Evolutionary conservation across 2,797 vertebrate species (phyloP).

Genomic region (Diplodus sargus): DNA sequence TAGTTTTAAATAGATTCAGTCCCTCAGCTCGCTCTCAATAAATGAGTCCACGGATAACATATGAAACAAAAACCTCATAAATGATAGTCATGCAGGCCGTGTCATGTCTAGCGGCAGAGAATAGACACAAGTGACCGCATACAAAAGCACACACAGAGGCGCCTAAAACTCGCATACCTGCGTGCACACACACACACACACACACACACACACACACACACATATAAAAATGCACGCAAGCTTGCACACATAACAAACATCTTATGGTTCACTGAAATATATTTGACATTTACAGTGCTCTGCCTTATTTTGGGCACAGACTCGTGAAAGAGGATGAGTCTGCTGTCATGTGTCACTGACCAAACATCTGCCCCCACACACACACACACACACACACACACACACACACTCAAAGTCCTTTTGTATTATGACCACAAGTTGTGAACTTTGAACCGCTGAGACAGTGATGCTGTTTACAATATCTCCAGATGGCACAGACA

Average conservation of each 20-base stretch:
- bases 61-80: constrained; percentile 31
- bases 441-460: constrained; percentile 5
- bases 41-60: constrained; percentile 3
- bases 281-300: constrained; percentile 30
- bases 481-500: constrained; percentile 3
- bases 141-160: neutral
- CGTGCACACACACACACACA: neutral
- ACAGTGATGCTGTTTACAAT: constrained; percentile 21
- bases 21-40: neutral
- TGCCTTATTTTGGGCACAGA: constrained; percentile 28
- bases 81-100: neutral
- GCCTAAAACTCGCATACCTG: constrained; percentile 2
- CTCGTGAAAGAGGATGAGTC: constrained; percentile 54
- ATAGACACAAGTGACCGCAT: constrained; percentile 1
- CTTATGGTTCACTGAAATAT: constrained; percentile 30
- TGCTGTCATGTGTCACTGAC: constrained; percentile 61
- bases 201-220: neutral
- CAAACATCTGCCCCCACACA: constrained; percentile 20
- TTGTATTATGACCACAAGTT: constrained; percentile 19
- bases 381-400: constrained; percentile 9
- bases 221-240: neutral
- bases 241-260: neutral
- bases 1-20: constrained; percentile 10
- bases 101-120: constrained; percentile 5
- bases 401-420: constrained; percentile 12